Conservation (phyloP, 2,888 invertebrate genomes). For the Dryobota labecula region DNA sequence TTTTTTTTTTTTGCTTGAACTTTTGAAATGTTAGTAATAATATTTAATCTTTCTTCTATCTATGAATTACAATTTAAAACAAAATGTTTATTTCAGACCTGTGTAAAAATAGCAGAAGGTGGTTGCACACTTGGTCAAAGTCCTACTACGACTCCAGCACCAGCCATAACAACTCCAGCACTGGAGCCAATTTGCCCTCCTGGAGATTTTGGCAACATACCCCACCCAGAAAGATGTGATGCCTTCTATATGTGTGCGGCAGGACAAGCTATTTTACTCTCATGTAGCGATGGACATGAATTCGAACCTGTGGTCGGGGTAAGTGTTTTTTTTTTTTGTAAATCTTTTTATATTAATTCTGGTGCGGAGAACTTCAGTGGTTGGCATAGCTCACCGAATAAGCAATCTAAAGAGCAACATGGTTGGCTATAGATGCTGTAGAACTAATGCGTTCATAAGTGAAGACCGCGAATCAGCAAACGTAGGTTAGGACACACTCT, state of each 20-base stretch:
- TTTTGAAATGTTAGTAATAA: neutral
- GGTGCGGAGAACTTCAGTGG: no score
- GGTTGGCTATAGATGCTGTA: no score
- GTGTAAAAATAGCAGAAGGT: conserved; percentile 31
- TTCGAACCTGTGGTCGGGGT: conserved; percentile 58
- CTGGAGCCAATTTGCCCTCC: conserved; percentile 58
- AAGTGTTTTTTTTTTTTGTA: neutral
- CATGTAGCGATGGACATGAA: conserved; percentile 68
- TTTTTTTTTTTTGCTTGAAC: no score
- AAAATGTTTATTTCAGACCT: conserved; percentile 20
- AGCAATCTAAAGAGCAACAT: no score
- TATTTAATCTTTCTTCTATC: neutral
- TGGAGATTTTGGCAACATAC: conserved; percentile 65
- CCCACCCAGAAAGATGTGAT: conserved; percentile 68
- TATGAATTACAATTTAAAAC: neutral
- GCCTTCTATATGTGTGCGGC: conserved; percentile 69
- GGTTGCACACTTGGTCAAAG: conserved; percentile 35
- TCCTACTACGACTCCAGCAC: neutral
- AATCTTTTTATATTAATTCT: no score
- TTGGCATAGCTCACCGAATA: no score
- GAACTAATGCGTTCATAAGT: no score
- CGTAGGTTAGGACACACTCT: no score
- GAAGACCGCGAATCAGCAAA: no score
- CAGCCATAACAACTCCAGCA: neutral
- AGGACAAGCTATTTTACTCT: conserved; percentile 60